Base-by-base conservation (phyloP, 2,888 invertebrate species). In the Pyralis farinalis region DNA sequence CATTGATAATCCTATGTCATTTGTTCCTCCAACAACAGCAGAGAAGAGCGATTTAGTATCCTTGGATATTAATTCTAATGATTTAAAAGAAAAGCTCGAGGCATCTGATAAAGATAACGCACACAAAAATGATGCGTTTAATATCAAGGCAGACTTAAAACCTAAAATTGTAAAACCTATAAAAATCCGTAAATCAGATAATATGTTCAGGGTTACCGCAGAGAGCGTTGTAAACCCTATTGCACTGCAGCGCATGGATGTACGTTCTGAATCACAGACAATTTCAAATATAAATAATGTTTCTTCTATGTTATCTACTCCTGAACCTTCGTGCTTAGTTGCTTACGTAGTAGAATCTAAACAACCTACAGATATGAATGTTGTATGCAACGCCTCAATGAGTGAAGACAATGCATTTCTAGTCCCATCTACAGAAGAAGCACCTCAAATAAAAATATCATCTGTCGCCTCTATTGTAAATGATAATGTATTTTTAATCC, bases 1-100 rank as follows among this genome's bases (percentile, higher is more conserved):
- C 12, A 70, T 88, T 42, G 76, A 83, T 46, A 74, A 84, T 49
- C 87, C 87, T 7, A 49, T 85, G 43, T 69, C 69, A 25, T 86
- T 75, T 56, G 69, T 87, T 49, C 69, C 77, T 10, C 27, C 51
- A 36, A 49, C 47, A 37, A 48, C 33, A 30, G 33, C 37, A 12
- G 31, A 39, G 7, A 37, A 37, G 25, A 47, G 48, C 27, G 46
- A 53, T 40, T 48, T 55, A 32, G 42, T 64, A 41, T 54, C 58
- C 35, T 40, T 65, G 42, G 63, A 57, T 42, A 47, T 49, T 49
- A 51, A 47, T 28, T 45, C 36, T 12, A 28, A 34, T 12, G 5
- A n/a, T 20, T 37, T 22, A 5, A 36, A 42, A 36, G 38, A 44
- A 22, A n/a, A n/a, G n/a, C n/a, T n/a, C n/a, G n/a, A n/a, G n/a